Conservation (phyloP, 2,113 vertebrate species). For the Oryzias woworae region DNA sequence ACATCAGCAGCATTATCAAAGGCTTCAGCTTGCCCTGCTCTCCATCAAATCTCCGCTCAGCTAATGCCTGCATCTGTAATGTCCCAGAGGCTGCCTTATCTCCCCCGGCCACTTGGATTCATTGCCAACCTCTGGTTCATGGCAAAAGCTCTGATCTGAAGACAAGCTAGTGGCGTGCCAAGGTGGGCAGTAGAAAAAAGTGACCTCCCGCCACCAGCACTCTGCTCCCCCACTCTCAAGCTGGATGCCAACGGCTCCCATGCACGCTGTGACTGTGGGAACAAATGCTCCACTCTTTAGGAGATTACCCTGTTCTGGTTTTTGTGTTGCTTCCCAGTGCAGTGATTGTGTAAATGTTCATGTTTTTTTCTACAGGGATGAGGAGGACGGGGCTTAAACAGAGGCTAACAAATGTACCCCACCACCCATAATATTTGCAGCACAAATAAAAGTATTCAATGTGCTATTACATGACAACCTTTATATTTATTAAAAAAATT, state of each 20-base stretch:
- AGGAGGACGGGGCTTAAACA: not conserved
- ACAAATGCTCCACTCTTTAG: constrained; percentile 40
- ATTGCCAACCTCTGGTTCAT: constrained; percentile 68
- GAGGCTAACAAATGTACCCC: not conserved
- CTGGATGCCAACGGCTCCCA: constrained; percentile 36
- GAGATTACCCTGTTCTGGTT: constrained; percentile 35
- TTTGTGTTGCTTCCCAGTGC: constrained; percentile 25
- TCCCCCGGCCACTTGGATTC: constrained; percentile 74
- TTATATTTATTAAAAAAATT: too few species aligned
- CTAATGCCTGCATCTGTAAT: constrained; percentile 72
- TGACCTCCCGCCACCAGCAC: constrained; percentile 54
- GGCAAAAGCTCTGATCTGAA: constrained; percentile 75
- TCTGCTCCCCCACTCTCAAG: constrained; percentile 42
- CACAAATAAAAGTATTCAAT: not conserved
- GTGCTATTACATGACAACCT: too few species aligned
- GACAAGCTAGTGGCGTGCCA: constrained; percentile 66
- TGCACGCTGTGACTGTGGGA: constrained; percentile 39
- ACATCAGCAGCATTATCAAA: constrained; percentile 69
- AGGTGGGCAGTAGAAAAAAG: constrained; percentile 69
- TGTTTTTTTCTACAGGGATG: not conserved
- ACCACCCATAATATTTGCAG: too few species aligned
- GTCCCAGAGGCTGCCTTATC: constrained; percentile 73
- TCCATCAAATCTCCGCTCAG: constrained; percentile 61
- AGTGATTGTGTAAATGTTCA: constrained; percentile 3
- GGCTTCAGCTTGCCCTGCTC: constrained; percentile 63